Percentiles rank a stretch among this genome's conserved stretches.
phyloP scores from a whole-genome alignment of 2,888 invertebrate genomes.

The Nemotelus nigrinus region DNA sequence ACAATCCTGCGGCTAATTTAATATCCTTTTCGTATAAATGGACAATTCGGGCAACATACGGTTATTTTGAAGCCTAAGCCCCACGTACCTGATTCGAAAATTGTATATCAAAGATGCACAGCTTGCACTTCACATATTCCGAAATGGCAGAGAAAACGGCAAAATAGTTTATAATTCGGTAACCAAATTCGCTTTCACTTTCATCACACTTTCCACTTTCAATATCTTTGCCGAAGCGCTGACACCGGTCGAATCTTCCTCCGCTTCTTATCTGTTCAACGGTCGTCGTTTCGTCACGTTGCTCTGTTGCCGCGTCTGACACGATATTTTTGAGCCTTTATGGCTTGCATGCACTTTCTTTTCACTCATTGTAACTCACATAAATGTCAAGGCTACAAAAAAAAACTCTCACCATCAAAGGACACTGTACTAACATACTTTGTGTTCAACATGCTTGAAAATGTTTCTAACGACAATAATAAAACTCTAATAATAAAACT shows the following conservation, averaged over 20 bases:
- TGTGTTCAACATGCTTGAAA: slow-evolving; percentile 7
- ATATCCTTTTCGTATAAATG: slow-evolving; percentile 9
- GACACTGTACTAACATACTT: not conserved
- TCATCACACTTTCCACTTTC: too few species aligned
- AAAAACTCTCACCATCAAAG: not conserved
- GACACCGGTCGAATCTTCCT: not conserved
- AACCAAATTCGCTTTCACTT: not conserved
- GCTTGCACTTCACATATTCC: not conserved
- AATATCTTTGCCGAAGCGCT: not conserved
- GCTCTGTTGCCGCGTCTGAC: slow-evolving; percentile 16
- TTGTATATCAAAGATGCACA: not conserved
- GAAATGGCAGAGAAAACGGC: slow-evolving; percentile 17
- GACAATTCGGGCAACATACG: slow-evolving; percentile 14
- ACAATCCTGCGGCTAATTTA: not conserved
- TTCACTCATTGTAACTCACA: not conserved
- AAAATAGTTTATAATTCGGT: slow-evolving; percentile 16
- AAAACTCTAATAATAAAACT: too few species aligned
- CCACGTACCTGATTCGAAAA: slow-evolving; percentile 7
- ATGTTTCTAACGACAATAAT: not conserved
- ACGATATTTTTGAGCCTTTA: slow-evolving; percentile 16
- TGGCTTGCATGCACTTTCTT: slow-evolving; percentile 6
- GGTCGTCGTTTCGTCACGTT: slow-evolving; percentile 4
- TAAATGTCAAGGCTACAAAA: slow-evolving; percentile 8
- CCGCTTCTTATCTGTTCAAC: not conserved
- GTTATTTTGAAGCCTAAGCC: not conserved